Percentiles rank a stretch among this genome's conserved stretches.
These are phyloP conservation scores for Caranx melampygus DNA, from an alignment of 2,113 vertebrate species.

Conservation along the genomic window DNA sequence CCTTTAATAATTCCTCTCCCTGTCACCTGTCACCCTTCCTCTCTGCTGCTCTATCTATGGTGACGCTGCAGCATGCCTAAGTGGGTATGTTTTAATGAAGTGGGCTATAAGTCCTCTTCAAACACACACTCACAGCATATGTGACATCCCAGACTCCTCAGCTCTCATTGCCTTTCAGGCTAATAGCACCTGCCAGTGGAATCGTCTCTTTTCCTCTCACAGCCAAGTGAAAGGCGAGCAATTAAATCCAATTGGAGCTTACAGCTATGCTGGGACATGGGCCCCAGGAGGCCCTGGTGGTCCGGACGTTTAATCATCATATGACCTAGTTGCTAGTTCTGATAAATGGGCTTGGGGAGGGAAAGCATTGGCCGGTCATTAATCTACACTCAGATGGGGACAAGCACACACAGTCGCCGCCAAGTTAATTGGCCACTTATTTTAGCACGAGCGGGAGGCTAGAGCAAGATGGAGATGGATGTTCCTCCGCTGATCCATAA, in stretches of 20 bases:
- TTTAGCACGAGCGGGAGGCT: conserved; percentile 80
- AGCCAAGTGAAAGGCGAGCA: conserved; percentile 85
- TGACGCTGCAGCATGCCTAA: conserved; percentile 45
- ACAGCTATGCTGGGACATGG: conserved; percentile 80
- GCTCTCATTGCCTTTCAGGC: conserved; percentile 77
- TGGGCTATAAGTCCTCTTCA: conserved; percentile 55
- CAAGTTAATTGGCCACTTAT: conserved; percentile 95
- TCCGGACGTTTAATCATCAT: conserved; percentile 91
- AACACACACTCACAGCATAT: conserved; percentile 68
- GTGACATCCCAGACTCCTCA: conserved; percentile 79
- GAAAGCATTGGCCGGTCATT: conserved; percentile 92
- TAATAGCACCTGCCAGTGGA: conserved; percentile 91
- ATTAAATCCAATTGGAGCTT: conserved; percentile 90
- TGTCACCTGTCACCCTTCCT: not conserved
- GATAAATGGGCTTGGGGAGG: conserved; percentile 92
- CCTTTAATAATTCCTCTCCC: conserved; percentile 24
- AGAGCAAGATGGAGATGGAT: conserved; percentile 84
- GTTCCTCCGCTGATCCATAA: conserved; percentile 83
- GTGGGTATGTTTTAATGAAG: conserved; percentile 87
- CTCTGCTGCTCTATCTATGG: conserved; percentile 18
- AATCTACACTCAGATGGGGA: conserved; percentile 93
- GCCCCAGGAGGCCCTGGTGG: conserved; percentile 74
- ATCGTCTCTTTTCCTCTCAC: conserved; percentile 85
- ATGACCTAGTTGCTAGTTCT: conserved; percentile 90
- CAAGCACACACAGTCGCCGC: conserved; percentile 87